Conservation (phyloP, 1,140 invertebrate genomes). For the Doryteuthis pealeii region DNA sequence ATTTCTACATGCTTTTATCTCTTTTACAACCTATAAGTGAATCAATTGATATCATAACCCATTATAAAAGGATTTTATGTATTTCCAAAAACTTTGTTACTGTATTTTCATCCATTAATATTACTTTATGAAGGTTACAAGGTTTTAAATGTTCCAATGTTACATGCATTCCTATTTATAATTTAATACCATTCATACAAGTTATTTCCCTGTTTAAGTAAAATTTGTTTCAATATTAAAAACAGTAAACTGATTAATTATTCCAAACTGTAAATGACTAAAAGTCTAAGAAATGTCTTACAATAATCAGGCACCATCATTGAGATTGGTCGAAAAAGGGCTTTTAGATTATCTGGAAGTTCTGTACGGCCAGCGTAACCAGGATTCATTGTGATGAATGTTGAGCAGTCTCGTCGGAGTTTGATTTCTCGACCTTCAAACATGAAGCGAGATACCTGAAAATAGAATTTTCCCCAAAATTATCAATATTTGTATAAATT, state of each 20-base stretch:
- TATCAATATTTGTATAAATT: slow-evolving; percentile 14
- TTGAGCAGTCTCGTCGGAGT: slow-evolving; percentile 42
- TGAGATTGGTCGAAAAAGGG: slow-evolving; percentile 8
- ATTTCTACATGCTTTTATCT: too few species aligned
- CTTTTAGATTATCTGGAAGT: slow-evolving; percentile 50
- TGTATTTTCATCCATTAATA: too few species aligned
- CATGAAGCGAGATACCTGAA: slow-evolving; percentile 42
- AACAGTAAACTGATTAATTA: too few species aligned
- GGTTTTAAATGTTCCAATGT: too few species aligned
- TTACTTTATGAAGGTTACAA: too few species aligned
- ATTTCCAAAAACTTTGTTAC: too few species aligned
- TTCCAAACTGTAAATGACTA: too few species aligned
- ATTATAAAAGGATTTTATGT: too few species aligned
- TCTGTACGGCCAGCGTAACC: slow-evolving; percentile 67
- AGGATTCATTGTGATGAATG: slow-evolving; percentile 55
- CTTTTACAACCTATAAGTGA: too few species aligned
- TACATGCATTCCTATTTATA: too few species aligned
- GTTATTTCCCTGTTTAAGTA: neutral
- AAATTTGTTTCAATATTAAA: too few species aligned
- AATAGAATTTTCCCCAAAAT: neutral
- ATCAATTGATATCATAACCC: too few species aligned
- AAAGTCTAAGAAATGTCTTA: neutral
- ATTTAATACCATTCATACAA: neutral
- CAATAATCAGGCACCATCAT: neutral
- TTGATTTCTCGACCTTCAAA: slow-evolving; percentile 48